Conservation (phyloP, 2,113 vertebrate genomes). For the Hypomesus transpacificus region DNA sequence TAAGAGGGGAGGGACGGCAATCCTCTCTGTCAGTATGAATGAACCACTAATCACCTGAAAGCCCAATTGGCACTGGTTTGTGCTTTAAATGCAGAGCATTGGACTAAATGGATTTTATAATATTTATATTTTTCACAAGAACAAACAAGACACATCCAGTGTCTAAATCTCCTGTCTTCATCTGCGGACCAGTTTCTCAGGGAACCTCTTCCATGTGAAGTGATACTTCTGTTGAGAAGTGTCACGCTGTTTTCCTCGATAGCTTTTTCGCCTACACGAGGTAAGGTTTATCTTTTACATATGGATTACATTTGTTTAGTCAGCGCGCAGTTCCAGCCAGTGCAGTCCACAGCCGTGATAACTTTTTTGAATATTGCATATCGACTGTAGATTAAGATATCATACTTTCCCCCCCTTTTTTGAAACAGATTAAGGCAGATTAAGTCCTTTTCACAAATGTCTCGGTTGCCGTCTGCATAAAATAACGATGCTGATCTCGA, state of each 20-base stretch:
- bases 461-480: too few species aligned
- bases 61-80: conserved; percentile 11
- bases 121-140: background rate
- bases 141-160: background rate
- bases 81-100: conserved; percentile 1
- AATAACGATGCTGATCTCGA: too few species aligned
- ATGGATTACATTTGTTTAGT: background rate
- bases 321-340: too few species aligned
- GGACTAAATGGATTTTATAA: background rate
- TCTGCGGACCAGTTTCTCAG: background rate
- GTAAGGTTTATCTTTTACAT: conserved; percentile 44
- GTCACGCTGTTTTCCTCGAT: background rate
- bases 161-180: background rate
- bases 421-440: too few species aligned
- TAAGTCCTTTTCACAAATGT: too few species aligned
- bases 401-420: background rate
- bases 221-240: conserved; percentile 3
- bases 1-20: conserved; percentile 6
- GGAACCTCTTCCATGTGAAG: conserved; percentile 28
- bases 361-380: too few species aligned
- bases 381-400: too few species aligned
- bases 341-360: too few species aligned
- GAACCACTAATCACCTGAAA: background rate
- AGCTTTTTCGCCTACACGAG: conserved; percentile 33
- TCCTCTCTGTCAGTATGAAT: conserved; percentile 16